Base-by-base conservation (phyloP, 2,888 invertebrate species). In the Heliconius ethilla region DNA sequence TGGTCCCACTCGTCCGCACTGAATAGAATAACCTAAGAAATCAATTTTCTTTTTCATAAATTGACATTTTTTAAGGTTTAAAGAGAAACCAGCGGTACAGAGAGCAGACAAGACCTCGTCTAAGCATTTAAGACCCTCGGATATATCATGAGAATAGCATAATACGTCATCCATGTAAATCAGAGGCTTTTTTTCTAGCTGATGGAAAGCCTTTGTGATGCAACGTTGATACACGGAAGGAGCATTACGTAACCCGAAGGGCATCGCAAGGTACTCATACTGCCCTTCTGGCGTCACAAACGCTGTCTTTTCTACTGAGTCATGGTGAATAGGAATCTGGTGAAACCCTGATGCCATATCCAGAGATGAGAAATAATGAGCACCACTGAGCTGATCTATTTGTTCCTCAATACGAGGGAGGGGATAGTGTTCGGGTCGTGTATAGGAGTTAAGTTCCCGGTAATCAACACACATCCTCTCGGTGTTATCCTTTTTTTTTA, bases 191-290 rank as follows among this genome's bases (percentile, higher is more conserved):
- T 82, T 70, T 10, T 79, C n/a, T 27, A 80, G 15, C 1, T 67
- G 37, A n/a, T 65, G n/a, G 1, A 80, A 7, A 27, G 87, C 83
- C n/a, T 75, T 79, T 65, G 80, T 85, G 2, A 89, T 84, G 70
- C 81, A 84, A 18, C 87, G 74, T 75, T 86, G 86, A 77, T 88
- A 90, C 9, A 87, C 86, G 0, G 87, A 83, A 18, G 89, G 89
- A 5, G 84, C 83, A 70, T 82, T 81, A 27, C 76, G 66, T 15
- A 83, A 63, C 1, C 80, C 81, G 66, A 81, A 81, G 9, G 82
- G 81, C 81, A 82, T 82, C 6, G 81, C 76, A 1, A 80, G 74
- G 75, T 79, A 82, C 65, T 82, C 81, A 67, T 78, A 82, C 25
- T 81, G 82, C 11, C 82, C 81, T 22, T 81, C 81, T 15, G 81